Evolutionary conservation across 2,888 invertebrate species (phyloP).

Genomic region (Hypomecis punctinalis): DNA sequence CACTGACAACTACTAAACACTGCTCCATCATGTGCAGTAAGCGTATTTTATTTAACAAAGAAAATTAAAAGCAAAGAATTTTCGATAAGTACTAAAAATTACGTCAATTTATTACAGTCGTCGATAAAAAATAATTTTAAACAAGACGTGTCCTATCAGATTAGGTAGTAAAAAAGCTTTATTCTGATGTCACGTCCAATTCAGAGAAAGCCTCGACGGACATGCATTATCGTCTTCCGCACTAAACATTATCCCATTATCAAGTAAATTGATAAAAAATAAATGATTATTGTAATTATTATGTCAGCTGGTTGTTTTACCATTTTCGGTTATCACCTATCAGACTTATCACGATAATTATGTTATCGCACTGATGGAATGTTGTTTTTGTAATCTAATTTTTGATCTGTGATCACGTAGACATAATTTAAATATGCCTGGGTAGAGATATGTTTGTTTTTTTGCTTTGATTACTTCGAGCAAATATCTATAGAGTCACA

Average conservation of each 20-base stretch:
- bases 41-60: not conserved
- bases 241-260: conserved; percentile 31
- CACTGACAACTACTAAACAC: too few relatives aligned
- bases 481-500: too few relatives aligned
- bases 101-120: not conserved
- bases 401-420: conserved; percentile 12
- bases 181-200: conserved; percentile 48
- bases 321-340: conserved; percentile 24
- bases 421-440: not conserved
- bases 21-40: not conserved
- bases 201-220: conserved; percentile 43
- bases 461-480: not conserved
- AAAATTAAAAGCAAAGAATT: not conserved
- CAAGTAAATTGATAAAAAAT: conserved; percentile 27
- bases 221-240: conserved; percentile 50
- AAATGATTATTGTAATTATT: conserved; percentile 29
- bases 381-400: conserved; percentile 21
- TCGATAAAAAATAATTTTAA: conserved; percentile 6
- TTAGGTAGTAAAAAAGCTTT: conserved; percentile 43
- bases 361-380: conserved; percentile 28
- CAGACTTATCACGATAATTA: conserved; percentile 18
- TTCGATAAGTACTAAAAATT: not conserved
- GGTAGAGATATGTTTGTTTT: not conserved
- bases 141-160: conserved; percentile 55
- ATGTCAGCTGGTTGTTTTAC: conserved; percentile 19